These are phyloP conservation scores for Pachycephus smyrnensis DNA, from an alignment of 2,888 invertebrate species.

Conservation along the genomic window DNA sequence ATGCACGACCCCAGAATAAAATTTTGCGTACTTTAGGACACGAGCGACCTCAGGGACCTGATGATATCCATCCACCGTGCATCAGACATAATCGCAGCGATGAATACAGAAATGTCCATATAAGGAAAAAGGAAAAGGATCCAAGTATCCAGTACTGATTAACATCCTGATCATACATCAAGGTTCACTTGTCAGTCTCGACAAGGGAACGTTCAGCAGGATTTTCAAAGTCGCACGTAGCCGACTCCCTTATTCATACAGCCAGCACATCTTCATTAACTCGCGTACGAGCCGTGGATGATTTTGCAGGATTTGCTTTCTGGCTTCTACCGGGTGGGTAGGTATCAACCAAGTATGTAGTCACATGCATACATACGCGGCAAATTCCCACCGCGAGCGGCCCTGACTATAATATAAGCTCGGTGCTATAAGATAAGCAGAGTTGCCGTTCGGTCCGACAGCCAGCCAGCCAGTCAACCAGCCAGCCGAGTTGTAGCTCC, in stretches of 20 bases:
- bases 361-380: constrained; percentile 16
- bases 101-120: background rate
- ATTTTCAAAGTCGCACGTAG: background rate
- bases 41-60: background rate
- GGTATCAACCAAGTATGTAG: constrained; percentile 3
- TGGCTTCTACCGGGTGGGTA: constrained; percentile 2
- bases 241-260: constrained; percentile 36
- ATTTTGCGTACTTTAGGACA: background rate
- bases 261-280: constrained; percentile 44
- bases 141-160: background rate
- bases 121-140: background rate
- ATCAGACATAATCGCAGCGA: background rate
- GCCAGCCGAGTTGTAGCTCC: constrained; percentile 22
- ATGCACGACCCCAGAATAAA: background rate
- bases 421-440: constrained; percentile 24
- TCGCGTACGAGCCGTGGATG: background rate
- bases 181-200: background rate
- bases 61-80: background rate
- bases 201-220: background rate
- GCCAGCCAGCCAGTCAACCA: background rate
- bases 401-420: constrained; percentile 24
- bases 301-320: constrained; percentile 3
- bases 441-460: constrained; percentile 18
- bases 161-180: background rate
- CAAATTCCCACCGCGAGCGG: constrained; percentile 18